phyloP scores from a whole-genome alignment of 2,888 invertebrate species.

The Clepsis dumicolana region DNA sequence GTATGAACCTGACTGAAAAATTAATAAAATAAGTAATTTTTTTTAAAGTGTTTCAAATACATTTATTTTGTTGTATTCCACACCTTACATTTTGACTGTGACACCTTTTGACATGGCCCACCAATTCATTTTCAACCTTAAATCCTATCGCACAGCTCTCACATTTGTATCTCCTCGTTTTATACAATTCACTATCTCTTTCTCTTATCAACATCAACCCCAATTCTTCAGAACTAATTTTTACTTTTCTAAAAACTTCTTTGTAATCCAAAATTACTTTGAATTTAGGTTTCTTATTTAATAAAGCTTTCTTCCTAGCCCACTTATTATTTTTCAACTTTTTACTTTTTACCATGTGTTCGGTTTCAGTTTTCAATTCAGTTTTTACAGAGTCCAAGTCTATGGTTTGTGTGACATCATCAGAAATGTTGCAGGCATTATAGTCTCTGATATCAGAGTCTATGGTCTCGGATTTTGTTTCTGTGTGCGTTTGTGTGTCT shows the following conservation, averaged over 20 bases:
- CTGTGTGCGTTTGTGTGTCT: slow-evolving; percentile 2
- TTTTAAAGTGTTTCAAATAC: neutral
- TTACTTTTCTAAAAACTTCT: slow-evolving; percentile 47
- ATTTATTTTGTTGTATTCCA: neutral
- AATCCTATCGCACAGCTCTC: slow-evolving; percentile 49
- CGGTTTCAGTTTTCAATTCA: slow-evolving; percentile 27
- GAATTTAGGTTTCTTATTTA: slow-evolving; percentile 60
- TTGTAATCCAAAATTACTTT: slow-evolving; percentile 49
- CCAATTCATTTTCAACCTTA: slow-evolving; percentile 42
- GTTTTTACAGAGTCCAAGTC: slow-evolving; percentile 11
- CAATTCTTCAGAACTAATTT: slow-evolving; percentile 47
- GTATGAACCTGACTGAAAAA: slow-evolving; percentile 48
- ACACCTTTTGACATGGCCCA: slow-evolving; percentile 45
- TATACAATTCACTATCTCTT: slow-evolving; percentile 47
- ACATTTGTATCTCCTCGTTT: slow-evolving; percentile 51
- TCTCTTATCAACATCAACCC: slow-evolving; percentile 42
- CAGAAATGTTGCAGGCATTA: slow-evolving; percentile 12
- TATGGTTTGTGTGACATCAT: slow-evolving; percentile 24
- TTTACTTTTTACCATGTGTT: slow-evolving; percentile 24
- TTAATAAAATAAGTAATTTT: neutral
- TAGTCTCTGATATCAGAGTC: slow-evolving; percentile 3
- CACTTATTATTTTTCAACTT: slow-evolving; percentile 51
- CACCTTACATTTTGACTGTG: slow-evolving; percentile 50
- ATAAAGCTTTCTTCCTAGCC: slow-evolving; percentile 51
- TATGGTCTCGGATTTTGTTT: slow-evolving; percentile 13